Percentiles rank a stretch among this genome's conserved stretches.
These are phyloP conservation scores for Blastomussa wellsi DNA, from an alignment of 92 coral and sea anemone genomes.

Conservation along the genomic window DNA sequence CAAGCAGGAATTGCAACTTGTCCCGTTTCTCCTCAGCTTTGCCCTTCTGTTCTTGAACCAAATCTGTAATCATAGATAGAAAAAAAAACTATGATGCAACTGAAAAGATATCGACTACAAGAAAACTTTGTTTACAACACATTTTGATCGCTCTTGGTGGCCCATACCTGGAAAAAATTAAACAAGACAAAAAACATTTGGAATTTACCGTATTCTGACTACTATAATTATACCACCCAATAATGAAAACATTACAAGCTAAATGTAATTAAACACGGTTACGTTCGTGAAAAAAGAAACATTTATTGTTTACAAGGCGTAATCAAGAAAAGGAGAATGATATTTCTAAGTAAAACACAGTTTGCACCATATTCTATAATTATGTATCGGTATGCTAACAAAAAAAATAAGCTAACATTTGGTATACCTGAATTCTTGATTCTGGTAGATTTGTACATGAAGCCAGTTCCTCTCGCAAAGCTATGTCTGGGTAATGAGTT, in stretches of 20 bases:
- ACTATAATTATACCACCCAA: no score
- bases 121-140: no score
- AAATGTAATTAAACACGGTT: no score
- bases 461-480: conserved; percentile 89
- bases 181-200: no score
- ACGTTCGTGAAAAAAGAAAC: neutral
- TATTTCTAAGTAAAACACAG: no score
- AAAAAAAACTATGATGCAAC: neutral
- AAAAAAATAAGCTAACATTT: neutral
- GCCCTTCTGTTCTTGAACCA: conserved; percentile 91
- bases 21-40: conserved; percentile 47
- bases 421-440: conserved; percentile 87
- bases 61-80: conserved; percentile 50
- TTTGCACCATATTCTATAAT: no score
- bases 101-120: no score
- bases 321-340: neutral
- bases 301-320: neutral
- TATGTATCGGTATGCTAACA: no score
- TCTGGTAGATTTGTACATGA: conserved; percentile 92
- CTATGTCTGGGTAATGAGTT: conserved; percentile 95
- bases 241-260: no score
- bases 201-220: no score
- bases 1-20: conserved; percentile 13
- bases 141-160: no score
- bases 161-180: no score